Evolutionary conservation across 2,888 invertebrate species (phyloP).

Genomic region (Macrophya alboannulata): DNA sequence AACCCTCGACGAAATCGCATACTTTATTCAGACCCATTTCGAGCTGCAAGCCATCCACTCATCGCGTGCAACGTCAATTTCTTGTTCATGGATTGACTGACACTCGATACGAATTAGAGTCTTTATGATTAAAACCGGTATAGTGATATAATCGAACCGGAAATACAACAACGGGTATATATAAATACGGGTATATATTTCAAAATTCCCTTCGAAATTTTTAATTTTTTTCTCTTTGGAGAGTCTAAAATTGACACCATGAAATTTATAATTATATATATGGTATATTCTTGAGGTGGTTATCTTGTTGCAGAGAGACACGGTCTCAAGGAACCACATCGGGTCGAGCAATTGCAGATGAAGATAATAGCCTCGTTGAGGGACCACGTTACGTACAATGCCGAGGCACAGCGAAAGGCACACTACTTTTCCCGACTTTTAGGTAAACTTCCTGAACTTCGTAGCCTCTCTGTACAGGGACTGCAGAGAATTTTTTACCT

Average conservation of each 20-base stretch:
- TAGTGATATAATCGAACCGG: not conserved
- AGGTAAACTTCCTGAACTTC: conserved; percentile 95
- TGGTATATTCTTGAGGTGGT: not conserved
- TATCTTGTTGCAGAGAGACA: conserved; percentile 89
- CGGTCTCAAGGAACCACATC: conserved; percentile 94
- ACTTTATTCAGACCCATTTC: conserved; percentile 42
- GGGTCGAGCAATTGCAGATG: conserved; percentile 97
- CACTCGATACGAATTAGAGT: not conserved
- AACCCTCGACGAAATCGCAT: conserved; percentile 13
- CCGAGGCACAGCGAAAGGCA: conserved; percentile 93
- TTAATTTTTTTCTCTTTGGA: not conserved
- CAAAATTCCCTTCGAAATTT: not conserved
- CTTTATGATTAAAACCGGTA: not conserved
- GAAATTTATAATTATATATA: not conserved
- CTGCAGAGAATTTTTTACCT: conserved; percentile 97
- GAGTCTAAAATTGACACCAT: not conserved
- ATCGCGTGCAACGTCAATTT: conserved; percentile 9
- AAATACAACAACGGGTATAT: not conserved
- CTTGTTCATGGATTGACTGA: conserved; percentile 11
- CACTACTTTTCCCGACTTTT: conserved; percentile 97
- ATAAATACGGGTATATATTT: not conserved
- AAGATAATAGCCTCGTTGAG: conserved; percentile 97
- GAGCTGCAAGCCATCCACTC: not conserved
- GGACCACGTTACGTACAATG: conserved; percentile 97
- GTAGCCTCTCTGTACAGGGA: conserved; percentile 96